These are phyloP conservation scores for Chaetoderma sp. DNA, from an alignment of 2,888 invertebrate genomes.

Conservation along the genomic window DNA sequence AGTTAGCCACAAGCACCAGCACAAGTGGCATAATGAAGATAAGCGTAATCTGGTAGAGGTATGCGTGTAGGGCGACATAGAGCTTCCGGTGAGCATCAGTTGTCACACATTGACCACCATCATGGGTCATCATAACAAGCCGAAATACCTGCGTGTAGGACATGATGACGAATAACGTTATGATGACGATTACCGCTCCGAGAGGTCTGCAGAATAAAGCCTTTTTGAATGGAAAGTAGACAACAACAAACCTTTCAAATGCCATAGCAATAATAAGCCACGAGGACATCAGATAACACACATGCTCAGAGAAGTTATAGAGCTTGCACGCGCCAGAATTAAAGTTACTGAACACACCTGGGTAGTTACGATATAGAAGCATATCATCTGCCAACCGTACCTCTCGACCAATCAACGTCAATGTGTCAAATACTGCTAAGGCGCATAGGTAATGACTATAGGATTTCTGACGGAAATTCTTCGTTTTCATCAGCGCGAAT, in stretches of 20 bases:
- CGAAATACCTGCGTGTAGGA: constrained; percentile 41
- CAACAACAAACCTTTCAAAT: constrained; percentile 38
- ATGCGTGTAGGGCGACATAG: constrained; percentile 41
- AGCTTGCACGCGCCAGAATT: constrained; percentile 38
- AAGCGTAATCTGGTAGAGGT: constrained; percentile 43
- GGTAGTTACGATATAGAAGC: background rate
- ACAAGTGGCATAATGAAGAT: constrained; percentile 39
- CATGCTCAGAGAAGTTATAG: constrained; percentile 36
- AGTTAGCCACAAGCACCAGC: constrained; percentile 40
- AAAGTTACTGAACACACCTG: constrained; percentile 13
- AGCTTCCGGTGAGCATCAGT: constrained; percentile 11
- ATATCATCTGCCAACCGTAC: background rate
- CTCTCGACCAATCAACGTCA: constrained; percentile 27
- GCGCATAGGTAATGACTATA: constrained; percentile 43
- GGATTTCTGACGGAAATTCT: constrained; percentile 36
- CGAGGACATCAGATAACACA: constrained; percentile 42
- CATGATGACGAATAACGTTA: constrained; percentile 35
- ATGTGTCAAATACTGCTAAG: constrained; percentile 42
- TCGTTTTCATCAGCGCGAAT: constrained; percentile 36
- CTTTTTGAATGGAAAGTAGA: constrained; percentile 39
- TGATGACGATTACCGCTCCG: constrained; percentile 33
- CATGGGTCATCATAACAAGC: constrained; percentile 36
- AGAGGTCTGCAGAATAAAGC: constrained; percentile 31
- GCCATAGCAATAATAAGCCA: constrained; percentile 44
- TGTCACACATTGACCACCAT: constrained; percentile 16